These are phyloP conservation scores for Heliconius hewitsoni DNA, from an alignment of 1,140 invertebrate species.

Conservation along the genomic window DNA sequence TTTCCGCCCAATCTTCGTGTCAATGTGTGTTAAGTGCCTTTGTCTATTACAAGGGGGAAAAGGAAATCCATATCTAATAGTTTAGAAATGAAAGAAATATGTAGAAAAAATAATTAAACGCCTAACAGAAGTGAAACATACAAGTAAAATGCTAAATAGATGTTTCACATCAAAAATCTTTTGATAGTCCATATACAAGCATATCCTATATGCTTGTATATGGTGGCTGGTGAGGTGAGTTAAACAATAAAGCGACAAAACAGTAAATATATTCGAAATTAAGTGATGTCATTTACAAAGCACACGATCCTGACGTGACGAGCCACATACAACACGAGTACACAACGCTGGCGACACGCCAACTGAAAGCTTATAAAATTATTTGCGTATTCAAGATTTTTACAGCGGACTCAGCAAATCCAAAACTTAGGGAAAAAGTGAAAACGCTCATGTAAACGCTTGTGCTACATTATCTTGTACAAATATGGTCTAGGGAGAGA, in stretches of 20 bases:
- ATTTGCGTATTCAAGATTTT: constrained; percentile 4
- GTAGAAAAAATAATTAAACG: too few relatives aligned
- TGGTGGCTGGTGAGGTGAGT: too few relatives aligned
- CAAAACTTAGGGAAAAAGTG: not conserved
- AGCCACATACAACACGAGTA: not conserved
- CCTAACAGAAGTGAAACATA: too few relatives aligned
- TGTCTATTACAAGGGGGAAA: too few relatives aligned
- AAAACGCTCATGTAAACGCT: constrained; percentile 10
- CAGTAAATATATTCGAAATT: not conserved
- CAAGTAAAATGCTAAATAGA: too few relatives aligned
- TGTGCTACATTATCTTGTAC: not conserved
- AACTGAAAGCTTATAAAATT: not conserved
- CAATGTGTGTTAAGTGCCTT: too few relatives aligned
- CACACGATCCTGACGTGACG: not conserved
- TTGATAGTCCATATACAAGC: too few relatives aligned
- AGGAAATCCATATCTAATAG: too few relatives aligned
- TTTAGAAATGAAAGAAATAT: too few relatives aligned
- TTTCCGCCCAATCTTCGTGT: too few relatives aligned
- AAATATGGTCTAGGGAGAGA: not conserved
- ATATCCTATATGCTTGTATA: too few relatives aligned
- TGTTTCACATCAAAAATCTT: not conserved
- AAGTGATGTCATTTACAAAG: constrained; percentile 1
- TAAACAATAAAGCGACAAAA: not conserved
- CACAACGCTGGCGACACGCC: not conserved
- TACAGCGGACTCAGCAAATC: not conserved